phyloP scores from a whole-genome alignment of 2,113 vertebrate genomes.

The Prunella himalayana region DNA sequence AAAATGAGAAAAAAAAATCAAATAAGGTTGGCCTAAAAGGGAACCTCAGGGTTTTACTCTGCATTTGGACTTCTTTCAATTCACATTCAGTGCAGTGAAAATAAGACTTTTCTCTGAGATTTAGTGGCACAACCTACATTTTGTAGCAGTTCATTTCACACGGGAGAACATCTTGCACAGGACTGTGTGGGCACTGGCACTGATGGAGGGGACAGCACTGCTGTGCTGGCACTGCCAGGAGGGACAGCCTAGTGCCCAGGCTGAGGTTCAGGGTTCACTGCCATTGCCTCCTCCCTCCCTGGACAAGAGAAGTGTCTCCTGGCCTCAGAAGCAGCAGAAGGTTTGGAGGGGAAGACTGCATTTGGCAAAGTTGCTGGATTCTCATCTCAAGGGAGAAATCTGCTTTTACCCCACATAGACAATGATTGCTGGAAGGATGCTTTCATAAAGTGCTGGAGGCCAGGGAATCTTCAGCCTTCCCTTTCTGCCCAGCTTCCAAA shows the following conservation, averaged over 20 bases:
- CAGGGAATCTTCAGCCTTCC: neutral
- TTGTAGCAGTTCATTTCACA: neutral
- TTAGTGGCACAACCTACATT: neutral
- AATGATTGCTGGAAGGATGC: neutral
- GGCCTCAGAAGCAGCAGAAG: neutral
- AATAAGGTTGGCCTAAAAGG: neutral
- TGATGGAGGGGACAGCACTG: rapidly evolving
- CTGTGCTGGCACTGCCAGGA: neutral
- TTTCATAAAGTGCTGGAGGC: neutral
- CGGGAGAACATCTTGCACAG: neutral
- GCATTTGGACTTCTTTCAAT: neutral
- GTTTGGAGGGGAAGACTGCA: neutral
- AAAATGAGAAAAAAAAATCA: neutral
- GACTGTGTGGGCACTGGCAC: rapidly evolving
- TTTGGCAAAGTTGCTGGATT: neutral
- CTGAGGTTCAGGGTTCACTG: neutral
- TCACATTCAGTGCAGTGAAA: neutral
- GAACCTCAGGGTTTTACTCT: neutral
- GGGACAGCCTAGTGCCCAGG: neutral
- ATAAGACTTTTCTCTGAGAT: neutral
- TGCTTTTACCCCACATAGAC: neutral
- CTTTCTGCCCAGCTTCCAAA: neutral
- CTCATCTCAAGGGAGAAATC: neutral
- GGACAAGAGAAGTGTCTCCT: neutral
- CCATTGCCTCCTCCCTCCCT: neutral